Evolutionary conservation across 2,888 invertebrate species (phyloP).

Genomic region (Drosophila algonquin): DNA sequence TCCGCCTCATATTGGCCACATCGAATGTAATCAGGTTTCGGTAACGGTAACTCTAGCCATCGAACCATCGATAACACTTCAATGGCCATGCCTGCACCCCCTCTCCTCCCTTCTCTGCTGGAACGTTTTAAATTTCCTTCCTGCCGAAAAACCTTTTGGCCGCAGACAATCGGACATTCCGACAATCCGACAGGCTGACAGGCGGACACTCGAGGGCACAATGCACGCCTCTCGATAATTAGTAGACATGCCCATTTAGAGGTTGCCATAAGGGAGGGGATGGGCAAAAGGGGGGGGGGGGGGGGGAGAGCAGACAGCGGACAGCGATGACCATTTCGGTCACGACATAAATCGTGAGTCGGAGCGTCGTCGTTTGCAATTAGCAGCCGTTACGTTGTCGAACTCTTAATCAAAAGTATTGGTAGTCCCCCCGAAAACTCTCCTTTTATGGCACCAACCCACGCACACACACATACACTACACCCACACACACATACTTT

Average conservation of each 20-base stretch:
- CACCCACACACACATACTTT: not conserved
- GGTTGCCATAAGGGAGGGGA: slow-evolving; percentile 23
- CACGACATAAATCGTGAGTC: slow-evolving; percentile 67
- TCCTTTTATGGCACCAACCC: slow-evolving; percentile 59
- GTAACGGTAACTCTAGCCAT: slow-evolving; percentile 37
- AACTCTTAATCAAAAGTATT: slow-evolving; percentile 79
- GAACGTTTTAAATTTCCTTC: slow-evolving; percentile 40
- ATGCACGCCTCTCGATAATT: slow-evolving; percentile 68
- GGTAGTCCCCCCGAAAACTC: slow-evolving; percentile 51
- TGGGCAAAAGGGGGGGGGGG: not conserved
- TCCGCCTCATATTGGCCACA: slow-evolving; percentile 39
- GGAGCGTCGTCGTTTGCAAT: slow-evolving; percentile 71
- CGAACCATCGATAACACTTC: slow-evolving; percentile 42
- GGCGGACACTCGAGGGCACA: slow-evolving; percentile 36
- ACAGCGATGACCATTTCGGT: slow-evolving; percentile 51
- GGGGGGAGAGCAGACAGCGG: not conserved
- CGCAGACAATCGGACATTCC: slow-evolving; percentile 11
- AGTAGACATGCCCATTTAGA: slow-evolving; percentile 66
- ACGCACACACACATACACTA: slow-evolving; percentile 36
- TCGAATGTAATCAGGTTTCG: slow-evolving; percentile 42
- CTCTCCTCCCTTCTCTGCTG: not conserved
- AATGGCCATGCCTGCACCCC: not conserved
- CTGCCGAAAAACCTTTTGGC: slow-evolving; percentile 32
- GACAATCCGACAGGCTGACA: slow-evolving; percentile 3
- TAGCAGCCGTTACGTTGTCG: slow-evolving; percentile 70